These are phyloP conservation scores for Oceanodroma leucorhoa DNA, from an alignment of 2,797 vertebrate genomes.

Conservation along the genomic window DNA sequence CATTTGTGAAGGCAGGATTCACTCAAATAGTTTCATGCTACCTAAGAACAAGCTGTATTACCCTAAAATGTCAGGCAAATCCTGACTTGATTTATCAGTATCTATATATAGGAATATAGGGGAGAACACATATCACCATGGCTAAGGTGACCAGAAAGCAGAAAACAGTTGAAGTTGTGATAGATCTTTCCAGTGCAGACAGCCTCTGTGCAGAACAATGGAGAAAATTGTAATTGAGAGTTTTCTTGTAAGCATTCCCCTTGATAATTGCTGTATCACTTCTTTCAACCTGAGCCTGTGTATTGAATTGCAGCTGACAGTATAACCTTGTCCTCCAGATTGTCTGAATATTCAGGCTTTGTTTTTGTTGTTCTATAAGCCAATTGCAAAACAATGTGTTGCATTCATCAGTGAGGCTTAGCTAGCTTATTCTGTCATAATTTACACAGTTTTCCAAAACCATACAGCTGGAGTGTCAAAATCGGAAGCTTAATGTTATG, in stretches of 20 bases:
- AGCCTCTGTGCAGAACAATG: background rate
- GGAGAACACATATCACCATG: background rate
- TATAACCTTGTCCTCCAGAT: background rate
- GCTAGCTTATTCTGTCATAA: background rate
- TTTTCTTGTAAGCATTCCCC: conserved; percentile 8
- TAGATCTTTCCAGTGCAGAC: background rate
- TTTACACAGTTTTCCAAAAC: background rate
- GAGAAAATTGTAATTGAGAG: conserved; percentile 35
- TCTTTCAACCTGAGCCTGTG: background rate
- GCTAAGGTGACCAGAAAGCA: background rate
- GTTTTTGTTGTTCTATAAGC: conserved; percentile 1
- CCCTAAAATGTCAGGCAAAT: background rate
- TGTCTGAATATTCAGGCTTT: background rate
- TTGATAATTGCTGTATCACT: background rate
- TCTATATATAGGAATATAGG: background rate
- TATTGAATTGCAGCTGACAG: background rate
- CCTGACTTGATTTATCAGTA: background rate
- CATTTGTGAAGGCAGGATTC: background rate
- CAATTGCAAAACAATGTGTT: background rate
- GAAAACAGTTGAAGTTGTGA: background rate
- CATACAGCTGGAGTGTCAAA: background rate
- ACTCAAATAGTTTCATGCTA: background rate
- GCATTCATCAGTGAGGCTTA: background rate
- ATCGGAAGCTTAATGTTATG: background rate
- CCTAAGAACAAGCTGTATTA: background rate